A percentile compares a stretch with the other conserved stretches of the same genome.
Conservation (phyloP, 2,113 vertebrate genomes). For the Rostratula benghalensis region DNA sequence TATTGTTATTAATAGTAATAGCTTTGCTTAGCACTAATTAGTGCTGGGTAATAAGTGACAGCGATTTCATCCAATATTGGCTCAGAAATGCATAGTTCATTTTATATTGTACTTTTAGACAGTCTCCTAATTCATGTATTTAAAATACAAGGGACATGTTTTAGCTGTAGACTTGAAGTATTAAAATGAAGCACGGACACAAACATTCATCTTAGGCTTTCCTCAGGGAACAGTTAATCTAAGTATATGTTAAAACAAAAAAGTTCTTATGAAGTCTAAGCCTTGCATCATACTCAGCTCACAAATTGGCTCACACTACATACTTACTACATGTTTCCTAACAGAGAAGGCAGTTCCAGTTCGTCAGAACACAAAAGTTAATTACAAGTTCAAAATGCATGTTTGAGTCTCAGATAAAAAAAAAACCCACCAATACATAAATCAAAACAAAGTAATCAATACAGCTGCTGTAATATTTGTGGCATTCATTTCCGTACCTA, state of each 20-base stretch:
- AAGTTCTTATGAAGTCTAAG: not conserved
- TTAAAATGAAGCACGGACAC: not conserved
- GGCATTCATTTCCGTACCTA: constrained; percentile 28
- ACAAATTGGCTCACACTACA: not conserved
- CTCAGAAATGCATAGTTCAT: not conserved
- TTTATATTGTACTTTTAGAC: not conserved
- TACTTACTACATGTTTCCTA: constrained; percentile 30
- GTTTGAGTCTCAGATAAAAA: constrained; percentile 43
- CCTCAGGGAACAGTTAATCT: not conserved
- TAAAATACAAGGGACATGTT: not conserved
- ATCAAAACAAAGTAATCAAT: constrained; percentile 69
- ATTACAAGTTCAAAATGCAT: constrained; percentile 63
- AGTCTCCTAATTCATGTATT: not conserved
- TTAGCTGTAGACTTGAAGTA: not conserved
- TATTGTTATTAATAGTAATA: not conserved
- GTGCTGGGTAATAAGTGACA: not conserved
- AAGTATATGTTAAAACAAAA: not conserved
- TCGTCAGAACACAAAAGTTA: constrained; percentile 61
- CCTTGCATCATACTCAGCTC: not conserved
- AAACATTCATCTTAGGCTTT: not conserved
- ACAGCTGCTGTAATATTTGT: constrained; percentile 38
- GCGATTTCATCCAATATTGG: not conserved
- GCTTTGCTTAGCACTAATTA: not conserved
- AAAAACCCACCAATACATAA: not conserved
- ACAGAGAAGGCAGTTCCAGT: constrained; percentile 61